Conservation (phyloP, 2,888 invertebrate species). For the Azorinus chamasolen region DNA sequence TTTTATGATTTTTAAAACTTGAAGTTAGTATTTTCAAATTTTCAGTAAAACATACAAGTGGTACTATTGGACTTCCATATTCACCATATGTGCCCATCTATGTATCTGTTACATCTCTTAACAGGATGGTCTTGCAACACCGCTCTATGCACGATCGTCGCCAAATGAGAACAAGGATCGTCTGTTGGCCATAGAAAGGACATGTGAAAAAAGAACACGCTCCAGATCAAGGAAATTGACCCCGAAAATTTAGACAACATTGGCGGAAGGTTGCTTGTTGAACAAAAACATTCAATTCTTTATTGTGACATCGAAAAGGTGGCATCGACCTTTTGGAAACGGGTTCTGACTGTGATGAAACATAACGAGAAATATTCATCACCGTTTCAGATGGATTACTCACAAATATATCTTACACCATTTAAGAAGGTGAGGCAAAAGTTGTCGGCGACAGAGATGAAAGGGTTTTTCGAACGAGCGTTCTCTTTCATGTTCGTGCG, state of each 20-base stretch:
- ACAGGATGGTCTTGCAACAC: no score
- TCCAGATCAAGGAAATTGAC: conserved; percentile 11
- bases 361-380: conserved; percentile 6
- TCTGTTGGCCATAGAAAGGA: no score
- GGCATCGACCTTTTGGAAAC: conserved; percentile 54
- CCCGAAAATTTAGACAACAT: conserved; percentile 14
- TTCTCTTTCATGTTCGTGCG: conserved; percentile 72
- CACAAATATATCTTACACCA: background rate
- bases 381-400: conserved; percentile 34
- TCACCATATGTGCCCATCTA: no score
- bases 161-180: no score
- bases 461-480: conserved; percentile 14
- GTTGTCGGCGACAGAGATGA: background rate
- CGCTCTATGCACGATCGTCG: no score
- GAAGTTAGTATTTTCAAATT: no score
- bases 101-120: no score
- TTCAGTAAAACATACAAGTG: no score
- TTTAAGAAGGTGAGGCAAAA: background rate
- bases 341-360: conserved; percentile 45
- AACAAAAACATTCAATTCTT: conserved; percentile 27
- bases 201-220: background rate
- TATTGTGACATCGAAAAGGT: conserved; percentile 58
- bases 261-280: conserved; percentile 18
- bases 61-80: no score
- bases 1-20: no score